Base-by-base conservation (phyloP, 2,113 vertebrate genomes). In the Cynoglossus semilaevis region DNA sequence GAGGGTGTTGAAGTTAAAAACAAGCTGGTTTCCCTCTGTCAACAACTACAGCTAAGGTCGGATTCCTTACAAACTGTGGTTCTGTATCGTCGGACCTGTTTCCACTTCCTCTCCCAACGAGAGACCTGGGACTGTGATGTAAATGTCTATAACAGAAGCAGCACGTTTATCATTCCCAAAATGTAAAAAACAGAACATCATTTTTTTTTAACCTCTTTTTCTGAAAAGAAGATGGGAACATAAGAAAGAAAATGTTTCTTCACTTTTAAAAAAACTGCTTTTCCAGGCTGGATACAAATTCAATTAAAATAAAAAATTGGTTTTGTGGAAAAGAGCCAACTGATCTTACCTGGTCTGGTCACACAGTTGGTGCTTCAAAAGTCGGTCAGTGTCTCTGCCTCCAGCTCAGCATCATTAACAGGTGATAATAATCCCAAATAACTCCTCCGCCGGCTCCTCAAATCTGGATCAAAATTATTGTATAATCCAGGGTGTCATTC, bases 71-170 rank as follows among this genome's bases (percentile, higher is more conserved):
- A 69, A 63, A 50, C 56, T 50, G 43, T 44, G 60, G 59, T 40
- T 68, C 73, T 57, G 51, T 62, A 74, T 70, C 72, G 70, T 43
- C 70, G 17, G 63, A 63, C 70, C 67, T 45, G 42, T 74, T 82
- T 87, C 82, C 83, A 76, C 60, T 74, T 84, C 57, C 70, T 78
- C 51, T 56, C 58, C 70, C 69, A 76, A 83, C 58, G 67, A 61
- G n/a, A 70, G 66, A 76, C 82, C 72, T 79, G 85, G 81, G 82
- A 88, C 55, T 70, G 55, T 35, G 42, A 17, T 22, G 15, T 58
- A 65, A 74, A 89, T 88, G 76, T 79, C 15, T 83, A 66, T 67
- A 87, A 81, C 89, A 90, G 85, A 84, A 72, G 65, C 58, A 50
- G 29, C 45, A 1, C 45, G 7, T 81, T 74, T 61, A 74, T 85